phyloP scores from a whole-genome alignment of 2,113 vertebrate species.

The Cepphus grylle region DNA sequence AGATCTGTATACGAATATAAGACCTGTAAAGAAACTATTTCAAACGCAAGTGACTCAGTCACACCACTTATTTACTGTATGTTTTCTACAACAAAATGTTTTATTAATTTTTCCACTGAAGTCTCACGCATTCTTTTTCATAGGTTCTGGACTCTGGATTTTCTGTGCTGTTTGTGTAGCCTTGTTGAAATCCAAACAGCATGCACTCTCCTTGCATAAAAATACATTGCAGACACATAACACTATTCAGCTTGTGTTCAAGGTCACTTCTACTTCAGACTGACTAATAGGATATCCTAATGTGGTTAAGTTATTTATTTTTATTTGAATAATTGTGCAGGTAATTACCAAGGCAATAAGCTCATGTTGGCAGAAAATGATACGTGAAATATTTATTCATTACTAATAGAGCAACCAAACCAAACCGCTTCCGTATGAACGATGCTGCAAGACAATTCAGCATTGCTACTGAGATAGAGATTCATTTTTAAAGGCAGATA shows the following conservation, averaged over 20 bases:
- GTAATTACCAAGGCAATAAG: neutral
- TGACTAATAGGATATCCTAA: neutral
- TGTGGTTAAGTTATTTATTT: constrained; percentile 20
- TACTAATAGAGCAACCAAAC: neutral
- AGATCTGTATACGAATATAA: neutral
- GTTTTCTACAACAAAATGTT: neutral
- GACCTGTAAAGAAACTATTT: neutral
- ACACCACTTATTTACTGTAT: neutral
- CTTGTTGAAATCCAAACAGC: neutral
- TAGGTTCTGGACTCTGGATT: neutral
- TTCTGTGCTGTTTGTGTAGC: neutral
- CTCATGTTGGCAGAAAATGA: neutral
- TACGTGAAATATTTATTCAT: constrained; percentile 29
- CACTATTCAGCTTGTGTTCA: constrained; percentile 17
- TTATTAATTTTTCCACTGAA: neutral
- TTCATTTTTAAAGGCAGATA: constrained; percentile 16
- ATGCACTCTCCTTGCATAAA: neutral
- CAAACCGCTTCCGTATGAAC: neutral
- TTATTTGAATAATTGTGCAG: constrained; percentile 45
- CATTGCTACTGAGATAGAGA: neutral
- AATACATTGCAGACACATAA: neutral
- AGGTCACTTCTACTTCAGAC: constrained; percentile 52
- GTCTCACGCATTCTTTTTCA: neutral
- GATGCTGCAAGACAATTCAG: neutral
- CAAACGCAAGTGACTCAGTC: neutral